Percentiles rank a stretch among this genome's conserved stretches.
Evolutionary conservation across 2,797 vertebrate species (phyloP).

Genomic region (Sitta carolinensis): DNA sequence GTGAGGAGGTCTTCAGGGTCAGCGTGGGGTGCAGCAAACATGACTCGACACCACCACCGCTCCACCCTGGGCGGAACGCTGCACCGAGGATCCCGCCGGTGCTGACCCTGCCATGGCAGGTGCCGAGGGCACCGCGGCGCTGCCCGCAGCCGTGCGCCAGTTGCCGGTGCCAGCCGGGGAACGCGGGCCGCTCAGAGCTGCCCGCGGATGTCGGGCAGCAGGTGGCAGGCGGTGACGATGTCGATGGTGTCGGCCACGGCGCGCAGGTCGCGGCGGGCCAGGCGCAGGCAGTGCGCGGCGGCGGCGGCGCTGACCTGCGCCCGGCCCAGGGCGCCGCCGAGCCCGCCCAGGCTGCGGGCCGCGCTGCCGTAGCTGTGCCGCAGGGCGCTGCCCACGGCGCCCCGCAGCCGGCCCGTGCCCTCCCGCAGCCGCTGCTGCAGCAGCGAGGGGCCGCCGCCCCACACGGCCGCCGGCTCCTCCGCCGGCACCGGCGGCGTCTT

Average conservation of each 20-base stretch:
- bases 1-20: not conserved
- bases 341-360: not conserved
- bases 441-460: not conserved
- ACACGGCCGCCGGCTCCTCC: not conserved
- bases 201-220: constrained; percentile 6
- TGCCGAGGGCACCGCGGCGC: no score
- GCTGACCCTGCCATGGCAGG: not conserved
- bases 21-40: not conserved
- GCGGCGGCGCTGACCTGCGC: not conserved
- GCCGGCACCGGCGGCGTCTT: not conserved
- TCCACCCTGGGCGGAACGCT: not conserved
- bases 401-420: not conserved
- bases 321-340: not conserved
- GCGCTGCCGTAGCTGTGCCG: not conserved
- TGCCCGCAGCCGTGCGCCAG: not conserved
- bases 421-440: not conserved
- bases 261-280: not conserved
- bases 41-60: not conserved
- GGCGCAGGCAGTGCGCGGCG: not conserved
- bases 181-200: not conserved
- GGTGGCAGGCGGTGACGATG: not conserved
- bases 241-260: constrained; percentile 5
- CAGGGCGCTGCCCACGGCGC: not conserved
- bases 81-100: not conserved
- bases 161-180: not conserved